Evolutionary conservation across 2,888 invertebrate species (phyloP).

Genomic region (Erebia aethiops): DNA sequence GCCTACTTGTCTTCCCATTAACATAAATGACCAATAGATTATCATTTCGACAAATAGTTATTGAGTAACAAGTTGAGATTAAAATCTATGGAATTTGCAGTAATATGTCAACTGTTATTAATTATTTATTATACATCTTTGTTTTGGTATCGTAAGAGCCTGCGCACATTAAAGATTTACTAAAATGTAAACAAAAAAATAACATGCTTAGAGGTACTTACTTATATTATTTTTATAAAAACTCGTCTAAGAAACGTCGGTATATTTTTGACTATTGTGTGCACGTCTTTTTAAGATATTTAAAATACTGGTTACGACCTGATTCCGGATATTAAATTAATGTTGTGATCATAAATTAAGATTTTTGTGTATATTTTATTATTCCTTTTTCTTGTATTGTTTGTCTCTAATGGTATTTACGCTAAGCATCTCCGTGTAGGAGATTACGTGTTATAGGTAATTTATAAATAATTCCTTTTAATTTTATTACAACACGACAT

Average conservation of each 20-base stretch:
- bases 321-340: constrained; percentile 41
- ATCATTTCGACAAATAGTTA: constrained; percentile 77
- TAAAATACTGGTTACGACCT: constrained; percentile 27
- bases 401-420: constrained; percentile 17
- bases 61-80: constrained; percentile 52
- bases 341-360: constrained; percentile 33
- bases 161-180: constrained; percentile 14
- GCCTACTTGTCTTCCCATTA: constrained; percentile 68
- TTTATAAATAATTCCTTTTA: constrained; percentile 4
- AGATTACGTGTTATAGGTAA: constrained; percentile 8
- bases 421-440: neutral
- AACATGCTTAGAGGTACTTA: neutral
- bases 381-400: constrained; percentile 26
- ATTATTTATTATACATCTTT: constrained; percentile 54
- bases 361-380: constrained; percentile 25
- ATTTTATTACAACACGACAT: constrained; percentile 3
- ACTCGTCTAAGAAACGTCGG: neutral
- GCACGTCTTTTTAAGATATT: neutral
- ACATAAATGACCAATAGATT: constrained; percentile 73
- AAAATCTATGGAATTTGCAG: constrained; percentile 43
- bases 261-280: neutral
- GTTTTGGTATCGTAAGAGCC: constrained; percentile 40
- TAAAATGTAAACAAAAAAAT: neutral
- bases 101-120: constrained; percentile 64
- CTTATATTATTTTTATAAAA: neutral